Conservation (phyloP, 2,888 invertebrate species). For the Coelopa pilipes region DNA sequence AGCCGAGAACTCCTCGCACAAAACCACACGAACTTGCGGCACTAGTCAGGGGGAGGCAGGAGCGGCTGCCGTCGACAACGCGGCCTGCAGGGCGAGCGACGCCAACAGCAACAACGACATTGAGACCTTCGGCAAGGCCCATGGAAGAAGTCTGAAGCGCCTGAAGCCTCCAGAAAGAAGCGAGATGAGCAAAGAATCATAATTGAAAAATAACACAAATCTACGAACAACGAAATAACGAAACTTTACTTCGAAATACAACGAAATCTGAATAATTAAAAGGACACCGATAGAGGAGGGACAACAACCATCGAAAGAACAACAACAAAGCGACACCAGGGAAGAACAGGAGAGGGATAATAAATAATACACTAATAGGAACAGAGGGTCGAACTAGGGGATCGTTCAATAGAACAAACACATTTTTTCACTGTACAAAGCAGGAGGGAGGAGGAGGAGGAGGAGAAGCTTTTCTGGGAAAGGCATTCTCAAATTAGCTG, state of each 20-base stretch:
- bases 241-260: conserved; percentile 14
- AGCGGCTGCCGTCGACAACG: not conserved
- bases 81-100: not conserved
- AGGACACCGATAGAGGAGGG: conserved; percentile 33
- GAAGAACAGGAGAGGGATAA: not conserved
- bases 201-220: conserved; percentile 6
- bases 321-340: conserved; percentile 1
- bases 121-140: not conserved
- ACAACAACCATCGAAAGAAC: conserved; percentile 6
- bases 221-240: conserved; percentile 32
- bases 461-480: conserved; percentile 43
- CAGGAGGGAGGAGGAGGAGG: not conserved
- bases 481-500: conserved; percentile 38
- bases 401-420: no score
- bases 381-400: not conserved
- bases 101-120: not conserved
- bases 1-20: not conserved
- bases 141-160: conserved; percentile 9
- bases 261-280: conserved; percentile 29
- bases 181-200: conserved; percentile 3
- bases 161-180: conserved; percentile 39
- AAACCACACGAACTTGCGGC: not conserved
- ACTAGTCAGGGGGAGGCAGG: not conserved
- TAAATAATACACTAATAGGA: not conserved
- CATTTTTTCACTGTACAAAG: no score